Percentiles rank a stretch among this genome's conserved stretches.
Conservation (phyloP, 1,140 invertebrate genomes). For the Papilio machaon region DNA sequence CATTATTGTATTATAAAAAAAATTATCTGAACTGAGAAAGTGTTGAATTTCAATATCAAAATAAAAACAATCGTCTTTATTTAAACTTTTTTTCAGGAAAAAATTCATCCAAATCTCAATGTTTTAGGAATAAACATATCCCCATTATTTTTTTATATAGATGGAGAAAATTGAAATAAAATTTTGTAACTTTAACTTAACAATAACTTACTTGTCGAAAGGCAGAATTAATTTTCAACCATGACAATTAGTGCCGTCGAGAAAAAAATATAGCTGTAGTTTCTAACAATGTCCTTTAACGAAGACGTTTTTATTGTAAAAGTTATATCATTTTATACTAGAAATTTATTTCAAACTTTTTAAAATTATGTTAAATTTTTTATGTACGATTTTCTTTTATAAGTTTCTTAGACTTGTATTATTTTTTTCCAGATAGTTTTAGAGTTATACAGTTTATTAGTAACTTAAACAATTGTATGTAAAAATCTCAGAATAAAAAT, state of each 20-base stretch:
- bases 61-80: no score
- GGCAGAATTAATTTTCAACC: neutral
- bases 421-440: neutral
- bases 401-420: neutral
- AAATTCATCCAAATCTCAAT: no score
- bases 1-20: no score
- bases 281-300: conserved; percentile 10
- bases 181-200: neutral
- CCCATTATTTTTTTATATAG: no score
- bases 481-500: neutral
- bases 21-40: no score
- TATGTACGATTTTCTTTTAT: neutral
- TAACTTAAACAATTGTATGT: no score
- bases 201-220: neutral
- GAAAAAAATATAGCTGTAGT: neutral
- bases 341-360: neutral
- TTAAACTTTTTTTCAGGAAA: no score
- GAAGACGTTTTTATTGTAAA: neutral
- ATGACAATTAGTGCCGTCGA: neutral
- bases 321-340: neutral
- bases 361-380: neutral
- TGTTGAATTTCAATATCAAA: no score
- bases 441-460: neutral
- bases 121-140: no score
- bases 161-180: no score